A percentile compares a stretch with the other conserved stretches of the same genome.
phyloP scores from a whole-genome alignment of 2,797 vertebrate genomes.

The Neosilurus mollespiculum region DNA sequence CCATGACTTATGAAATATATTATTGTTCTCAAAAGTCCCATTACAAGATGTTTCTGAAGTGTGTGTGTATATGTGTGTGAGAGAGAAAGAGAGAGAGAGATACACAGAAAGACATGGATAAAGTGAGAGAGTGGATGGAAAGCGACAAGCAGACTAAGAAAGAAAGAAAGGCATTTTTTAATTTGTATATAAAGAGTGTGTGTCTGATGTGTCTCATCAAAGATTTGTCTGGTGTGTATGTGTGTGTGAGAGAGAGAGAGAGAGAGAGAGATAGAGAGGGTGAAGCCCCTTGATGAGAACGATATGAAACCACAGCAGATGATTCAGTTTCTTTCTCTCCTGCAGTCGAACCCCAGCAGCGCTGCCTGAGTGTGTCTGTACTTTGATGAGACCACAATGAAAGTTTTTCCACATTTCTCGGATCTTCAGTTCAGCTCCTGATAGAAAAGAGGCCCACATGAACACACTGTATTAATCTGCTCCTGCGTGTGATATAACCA shows the following conservation, averaged over 20 bases:
- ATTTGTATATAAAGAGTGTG: too few relatives aligned
- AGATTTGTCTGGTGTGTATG: not conserved
- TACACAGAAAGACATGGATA: not conserved
- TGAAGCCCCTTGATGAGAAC: constrained; percentile 28
- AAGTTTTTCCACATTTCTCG: constrained; percentile 65
- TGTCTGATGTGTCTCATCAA: constrained; percentile 8
- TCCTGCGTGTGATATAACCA: not conserved
- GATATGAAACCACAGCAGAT: constrained; percentile 25
- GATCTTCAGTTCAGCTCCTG: constrained; percentile 10
- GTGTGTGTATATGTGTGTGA: constrained; percentile 24
- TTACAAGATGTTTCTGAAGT: not conserved
- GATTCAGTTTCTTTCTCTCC: constrained; percentile 26
- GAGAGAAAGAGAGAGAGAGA: not conserved
- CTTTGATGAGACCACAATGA: constrained; percentile 67
- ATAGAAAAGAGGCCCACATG: not conserved
- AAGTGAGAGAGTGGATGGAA: not conserved
- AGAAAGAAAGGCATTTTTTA: not conserved
- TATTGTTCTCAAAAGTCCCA: constrained; percentile 21
- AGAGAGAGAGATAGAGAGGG: too few relatives aligned
- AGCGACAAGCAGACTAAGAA: not conserved
- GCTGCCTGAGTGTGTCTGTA: constrained; percentile 59
- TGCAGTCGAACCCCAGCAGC: constrained; percentile 37
- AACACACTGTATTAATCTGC: not conserved
- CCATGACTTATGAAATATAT: constrained; percentile 2
- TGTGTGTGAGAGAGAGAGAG: not conserved